Evolutionary conservation across 2,113 vertebrate genomes (phyloP).

Genomic region (Strigops habroptila): DNA sequence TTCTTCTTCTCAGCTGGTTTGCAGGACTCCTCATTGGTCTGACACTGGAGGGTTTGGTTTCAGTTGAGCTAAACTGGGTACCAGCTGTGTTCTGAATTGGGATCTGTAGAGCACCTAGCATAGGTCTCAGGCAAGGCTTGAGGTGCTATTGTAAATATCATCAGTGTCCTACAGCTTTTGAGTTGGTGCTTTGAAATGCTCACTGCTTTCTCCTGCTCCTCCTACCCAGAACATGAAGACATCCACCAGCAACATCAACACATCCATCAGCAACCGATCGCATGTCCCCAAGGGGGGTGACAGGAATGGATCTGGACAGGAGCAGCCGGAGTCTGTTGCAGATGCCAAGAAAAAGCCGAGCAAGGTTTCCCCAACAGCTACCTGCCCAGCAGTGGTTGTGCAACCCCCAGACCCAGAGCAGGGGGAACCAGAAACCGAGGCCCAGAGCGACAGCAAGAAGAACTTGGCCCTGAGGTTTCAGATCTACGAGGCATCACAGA

Average conservation of each 20-base stretch:
- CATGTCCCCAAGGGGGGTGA: conserved; percentile 17
- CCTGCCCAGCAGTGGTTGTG: background rate
- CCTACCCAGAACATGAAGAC: background rate
- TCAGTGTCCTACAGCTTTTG: background rate
- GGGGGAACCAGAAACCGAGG: conserved; percentile 27
- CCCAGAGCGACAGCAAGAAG: conserved; percentile 41
- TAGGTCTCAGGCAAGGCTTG: accelerated
- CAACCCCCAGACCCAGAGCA: background rate
- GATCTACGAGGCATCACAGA: conserved; percentile 72
- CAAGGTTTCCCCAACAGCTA: background rate
- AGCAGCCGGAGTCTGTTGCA: conserved; percentile 34
- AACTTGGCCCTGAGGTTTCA: conserved; percentile 71
- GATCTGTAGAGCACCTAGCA: background rate
- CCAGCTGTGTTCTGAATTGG: background rate
- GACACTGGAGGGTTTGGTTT: background rate
- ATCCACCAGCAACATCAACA: background rate
- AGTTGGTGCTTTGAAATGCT: background rate
- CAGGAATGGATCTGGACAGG: conserved; percentile 46
- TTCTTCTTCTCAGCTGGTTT: background rate
- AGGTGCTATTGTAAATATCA: background rate
- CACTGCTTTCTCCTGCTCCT: background rate
- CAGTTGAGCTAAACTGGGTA: background rate
- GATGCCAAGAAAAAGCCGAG: conserved; percentile 40
- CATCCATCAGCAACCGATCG: background rate
- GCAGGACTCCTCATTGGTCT: background rate